phyloP scores from a whole-genome alignment of 2,113 vertebrate species.

The Lepus timidus region DNA sequence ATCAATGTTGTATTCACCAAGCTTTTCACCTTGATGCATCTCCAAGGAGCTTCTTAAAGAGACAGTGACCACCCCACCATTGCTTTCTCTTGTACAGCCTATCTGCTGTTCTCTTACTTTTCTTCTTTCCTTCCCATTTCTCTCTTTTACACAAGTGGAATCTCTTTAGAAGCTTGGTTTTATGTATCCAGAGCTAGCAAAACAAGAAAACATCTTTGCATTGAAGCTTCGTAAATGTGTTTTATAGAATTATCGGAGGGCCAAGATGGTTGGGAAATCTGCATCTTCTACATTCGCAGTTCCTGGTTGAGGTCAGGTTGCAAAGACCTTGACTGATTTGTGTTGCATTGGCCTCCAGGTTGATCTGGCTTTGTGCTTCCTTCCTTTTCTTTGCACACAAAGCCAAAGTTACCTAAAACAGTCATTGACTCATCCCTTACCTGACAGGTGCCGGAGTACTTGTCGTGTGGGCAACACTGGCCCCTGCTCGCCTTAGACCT shows the following conservation, averaged over 20 bases:
- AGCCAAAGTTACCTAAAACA: not conserved
- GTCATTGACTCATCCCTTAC: not conserved
- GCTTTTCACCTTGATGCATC: conserved; percentile 86
- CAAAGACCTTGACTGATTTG: not conserved
- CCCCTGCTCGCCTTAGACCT: not conserved
- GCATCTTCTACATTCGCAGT: not conserved
- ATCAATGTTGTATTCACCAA: conserved; percentile 88
- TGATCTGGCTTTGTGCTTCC: not conserved
- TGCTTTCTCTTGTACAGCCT: conserved; percentile 6
- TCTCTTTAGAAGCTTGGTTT: not conserved
- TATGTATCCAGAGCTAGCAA: not conserved
- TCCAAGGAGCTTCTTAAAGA: conserved; percentile 86
- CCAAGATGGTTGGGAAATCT: not conserved
- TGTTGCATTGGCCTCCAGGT: not conserved
- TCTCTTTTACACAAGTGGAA: not conserved
- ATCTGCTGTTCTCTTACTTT: not conserved
- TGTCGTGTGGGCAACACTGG: too few species aligned
- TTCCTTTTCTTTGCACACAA: not conserved
- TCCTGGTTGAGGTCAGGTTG: not conserved
- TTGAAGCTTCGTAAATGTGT: not conserved
- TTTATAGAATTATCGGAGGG: not conserved
- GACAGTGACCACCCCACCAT: conserved; percentile 57
- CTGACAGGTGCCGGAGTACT: accelerated
- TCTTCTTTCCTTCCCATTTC: not conserved
- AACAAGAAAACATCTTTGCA: not conserved